Evolutionary conservation across 2,797 vertebrate genomes (phyloP).

Genomic region (Pelochelys cantorii): DNA sequence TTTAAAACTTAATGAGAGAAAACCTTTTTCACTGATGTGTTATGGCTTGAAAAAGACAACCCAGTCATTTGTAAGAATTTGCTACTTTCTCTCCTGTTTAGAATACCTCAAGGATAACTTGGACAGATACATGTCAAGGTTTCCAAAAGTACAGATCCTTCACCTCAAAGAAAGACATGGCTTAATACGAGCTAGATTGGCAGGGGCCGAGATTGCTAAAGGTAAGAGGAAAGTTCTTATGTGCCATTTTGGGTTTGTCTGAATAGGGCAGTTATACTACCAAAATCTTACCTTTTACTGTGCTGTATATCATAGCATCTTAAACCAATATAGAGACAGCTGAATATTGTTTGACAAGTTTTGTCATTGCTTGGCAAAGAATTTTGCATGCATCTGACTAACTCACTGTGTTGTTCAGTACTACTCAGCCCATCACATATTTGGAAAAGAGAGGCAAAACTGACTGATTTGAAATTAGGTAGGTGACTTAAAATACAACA

Average conservation of each 20-base stretch:
- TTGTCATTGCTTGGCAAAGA: not conserved
- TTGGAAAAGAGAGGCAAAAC: too few relatives aligned
- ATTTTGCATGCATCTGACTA: not conserved
- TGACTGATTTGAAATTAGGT: not conserved
- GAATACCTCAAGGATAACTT: conserved; percentile 90
- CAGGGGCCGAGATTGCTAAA: conserved; percentile 89
- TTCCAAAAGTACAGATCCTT: conserved; percentile 93
- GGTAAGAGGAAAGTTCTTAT: conserved; percentile 78
- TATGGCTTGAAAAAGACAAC: rapidly evolving
- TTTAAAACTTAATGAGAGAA: not conserved
- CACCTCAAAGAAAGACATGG: conserved; percentile 93
- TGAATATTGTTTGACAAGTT: not conserved
- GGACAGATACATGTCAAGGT: conserved; percentile 90
- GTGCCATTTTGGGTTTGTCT: not conserved
- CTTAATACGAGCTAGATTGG: conserved; percentile 94
- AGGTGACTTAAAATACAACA: not conserved
- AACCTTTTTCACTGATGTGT: rapidly evolving
- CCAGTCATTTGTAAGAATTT: not conserved
- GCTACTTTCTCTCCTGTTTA: conserved; percentile 59
- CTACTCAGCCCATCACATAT: not conserved
- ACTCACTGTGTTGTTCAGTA: not conserved
- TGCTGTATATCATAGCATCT: not conserved
- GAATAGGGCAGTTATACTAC: not conserved
- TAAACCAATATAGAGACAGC: not conserved
- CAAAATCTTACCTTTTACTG: not conserved